phyloP scores from a whole-genome alignment of 2,797 vertebrate genomes.

The Anas flavirostris region DNA sequence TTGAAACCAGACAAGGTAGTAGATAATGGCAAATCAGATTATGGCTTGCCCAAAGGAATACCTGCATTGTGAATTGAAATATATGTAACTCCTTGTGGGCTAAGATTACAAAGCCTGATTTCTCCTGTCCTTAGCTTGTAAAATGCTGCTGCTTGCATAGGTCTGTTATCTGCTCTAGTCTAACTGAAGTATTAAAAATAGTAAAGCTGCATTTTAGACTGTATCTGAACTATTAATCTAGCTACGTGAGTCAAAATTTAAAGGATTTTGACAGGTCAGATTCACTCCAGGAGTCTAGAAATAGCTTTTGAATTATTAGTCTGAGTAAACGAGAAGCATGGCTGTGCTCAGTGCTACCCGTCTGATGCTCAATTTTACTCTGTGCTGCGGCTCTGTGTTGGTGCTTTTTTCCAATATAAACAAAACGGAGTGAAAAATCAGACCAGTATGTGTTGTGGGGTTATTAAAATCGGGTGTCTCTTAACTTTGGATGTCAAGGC shows the following conservation, averaged over 20 bases:
- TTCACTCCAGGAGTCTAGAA: slow-evolving; percentile 3
- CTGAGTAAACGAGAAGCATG: neutral
- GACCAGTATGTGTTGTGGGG: neutral
- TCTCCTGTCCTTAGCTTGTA: neutral
- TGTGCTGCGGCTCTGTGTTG: neutral
- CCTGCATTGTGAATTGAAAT: neutral
- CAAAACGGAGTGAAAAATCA: neutral
- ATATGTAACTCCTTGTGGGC: neutral
- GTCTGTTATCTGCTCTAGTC: neutral
- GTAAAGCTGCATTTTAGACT: neutral
- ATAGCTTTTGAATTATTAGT: neutral
- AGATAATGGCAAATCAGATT: neutral
- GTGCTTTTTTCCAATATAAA: neutral
- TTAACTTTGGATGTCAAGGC: fast-evolving
- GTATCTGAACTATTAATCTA: neutral
- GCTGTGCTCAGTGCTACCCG: neutral
- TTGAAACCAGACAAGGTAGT: neutral
- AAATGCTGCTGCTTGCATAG: neutral
- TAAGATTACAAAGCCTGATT: neutral
- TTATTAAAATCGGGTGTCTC: neutral
- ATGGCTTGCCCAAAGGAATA: neutral
- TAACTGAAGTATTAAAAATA: neutral
- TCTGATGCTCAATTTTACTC: neutral
- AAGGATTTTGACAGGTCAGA: neutral
- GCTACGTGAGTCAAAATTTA: neutral